phyloP scores from a whole-genome alignment of 2,113 vertebrate genomes.

The Nipponia nippon region DNA sequence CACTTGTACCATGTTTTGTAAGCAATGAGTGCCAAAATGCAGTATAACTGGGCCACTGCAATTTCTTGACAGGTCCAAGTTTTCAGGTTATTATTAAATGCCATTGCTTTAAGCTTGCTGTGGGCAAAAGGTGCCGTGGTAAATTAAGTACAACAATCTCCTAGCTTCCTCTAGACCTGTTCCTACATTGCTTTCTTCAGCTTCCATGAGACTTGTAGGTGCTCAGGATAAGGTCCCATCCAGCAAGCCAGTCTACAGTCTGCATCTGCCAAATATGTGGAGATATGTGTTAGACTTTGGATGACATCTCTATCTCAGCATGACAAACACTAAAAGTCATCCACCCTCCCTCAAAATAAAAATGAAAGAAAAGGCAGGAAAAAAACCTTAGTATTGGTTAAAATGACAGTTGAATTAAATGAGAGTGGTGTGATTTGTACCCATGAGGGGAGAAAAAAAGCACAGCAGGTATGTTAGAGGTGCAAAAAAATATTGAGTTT shows the following conservation, averaged over 20 bases:
- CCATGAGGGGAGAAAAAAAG: constrained; percentile 30
- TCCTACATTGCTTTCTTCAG: neutral
- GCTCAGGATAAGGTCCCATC: neutral
- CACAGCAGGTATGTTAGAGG: constrained; percentile 45
- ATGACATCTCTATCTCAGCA: constrained; percentile 14
- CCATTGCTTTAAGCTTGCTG: constrained; percentile 33
- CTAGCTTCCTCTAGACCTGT: neutral
- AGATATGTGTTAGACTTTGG: neutral
- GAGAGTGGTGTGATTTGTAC: constrained; percentile 43
- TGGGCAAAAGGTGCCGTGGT: constrained; percentile 29
- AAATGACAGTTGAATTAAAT: constrained; percentile 56
- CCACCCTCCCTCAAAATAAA: neutral
- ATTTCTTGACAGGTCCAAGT: constrained; percentile 1
- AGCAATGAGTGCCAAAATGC: neutral
- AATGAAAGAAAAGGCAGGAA: neutral
- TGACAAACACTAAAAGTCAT: neutral
- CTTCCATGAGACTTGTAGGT: neutral
- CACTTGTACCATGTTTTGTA: neutral
- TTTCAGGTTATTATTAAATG: constrained; percentile 55
- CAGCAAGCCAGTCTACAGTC: neutral
- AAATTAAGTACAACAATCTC: constrained; percentile 40
- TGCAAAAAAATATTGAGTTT: constrained; percentile 62
- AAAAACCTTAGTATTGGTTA: constrained; percentile 30
- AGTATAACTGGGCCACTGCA: neutral
- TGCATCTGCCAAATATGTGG: neutral